Conservation (phyloP, 2,113 vertebrate species). For the Oncorhynchus nerka region DNA sequence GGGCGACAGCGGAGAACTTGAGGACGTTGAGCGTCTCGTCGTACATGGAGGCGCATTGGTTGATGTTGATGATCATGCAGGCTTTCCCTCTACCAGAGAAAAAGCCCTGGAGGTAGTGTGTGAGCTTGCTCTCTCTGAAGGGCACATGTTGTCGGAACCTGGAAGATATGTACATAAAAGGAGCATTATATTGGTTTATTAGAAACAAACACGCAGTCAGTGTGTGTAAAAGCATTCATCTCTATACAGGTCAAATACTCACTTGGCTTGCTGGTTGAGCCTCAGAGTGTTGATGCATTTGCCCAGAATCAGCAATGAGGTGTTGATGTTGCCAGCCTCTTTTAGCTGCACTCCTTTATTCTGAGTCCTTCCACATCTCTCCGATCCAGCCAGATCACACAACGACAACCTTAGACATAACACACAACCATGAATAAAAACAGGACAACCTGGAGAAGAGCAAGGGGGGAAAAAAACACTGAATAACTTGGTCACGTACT, state of each 20-base stretch:
- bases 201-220: neutral
- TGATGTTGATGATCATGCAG: conserved; percentile 89
- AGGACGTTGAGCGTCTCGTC: conserved; percentile 86
- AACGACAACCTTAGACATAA: conserved; percentile 69
- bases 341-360: conserved; percentile 91
- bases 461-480: neutral
- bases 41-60: conserved; percentile 83
- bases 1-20: conserved; percentile 88
- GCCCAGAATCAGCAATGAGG: conserved; percentile 86
- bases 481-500: conserved; percentile 79
- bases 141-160: conserved; percentile 70
- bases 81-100: conserved; percentile 83
- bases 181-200: neutral
- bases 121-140: conserved; percentile 88
- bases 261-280: conserved; percentile 89
- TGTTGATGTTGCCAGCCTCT: conserved; percentile 95
- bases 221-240: neutral
- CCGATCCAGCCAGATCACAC: conserved; percentile 95
- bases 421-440: neutral
- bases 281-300: conserved; percentile 91
- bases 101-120: conserved; percentile 85
- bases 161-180: neutral
- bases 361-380: conserved; percentile 87
- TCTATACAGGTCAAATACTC: conserved; percentile 49
- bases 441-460: neutral